These are phyloP conservation scores for Acestrorhynchus altus DNA, from an alignment of 2,797 vertebrate species.

Conservation along the genomic window DNA sequence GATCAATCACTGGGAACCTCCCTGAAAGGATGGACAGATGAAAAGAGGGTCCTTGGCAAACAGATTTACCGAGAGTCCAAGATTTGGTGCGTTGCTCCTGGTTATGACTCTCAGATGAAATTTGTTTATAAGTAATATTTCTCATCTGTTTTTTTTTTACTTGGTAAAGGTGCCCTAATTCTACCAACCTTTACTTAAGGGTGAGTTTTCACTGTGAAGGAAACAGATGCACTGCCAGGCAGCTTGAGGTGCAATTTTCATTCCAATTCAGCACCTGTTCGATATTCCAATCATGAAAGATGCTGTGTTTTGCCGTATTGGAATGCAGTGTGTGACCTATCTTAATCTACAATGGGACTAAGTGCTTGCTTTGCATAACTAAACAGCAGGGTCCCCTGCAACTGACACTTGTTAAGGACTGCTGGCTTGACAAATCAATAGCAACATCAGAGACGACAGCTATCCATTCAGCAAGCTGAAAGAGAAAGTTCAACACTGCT, in stretches of 20 bases:
- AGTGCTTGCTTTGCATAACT: constrained; percentile 78
- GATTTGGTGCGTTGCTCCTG: too few species aligned
- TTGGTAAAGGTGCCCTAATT: not conserved
- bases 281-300: constrained; percentile 75
- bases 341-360: constrained; percentile 76
- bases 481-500: constrained; percentile 49
- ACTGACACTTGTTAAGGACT: constrained; percentile 69
- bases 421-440: constrained; percentile 75
- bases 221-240: constrained; percentile 45
- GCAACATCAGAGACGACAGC: constrained; percentile 74
- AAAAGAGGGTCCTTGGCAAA: too few species aligned
- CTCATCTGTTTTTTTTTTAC: not conserved
- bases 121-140: too few species aligned
- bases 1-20: too few species aligned
- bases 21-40: too few species aligned
- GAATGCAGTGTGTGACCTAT: constrained; percentile 71
- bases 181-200: constrained; percentile 29
- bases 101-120: too few species aligned
- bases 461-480: constrained; percentile 73
- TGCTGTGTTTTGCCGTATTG: constrained; percentile 68
- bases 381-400: constrained; percentile 73
- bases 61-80: too few species aligned
- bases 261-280: constrained; percentile 71
- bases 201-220: constrained; percentile 21
- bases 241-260: constrained; percentile 67